Conservation (phyloP, 2,888 invertebrate species). For the Clistopyga incitator region DNA sequence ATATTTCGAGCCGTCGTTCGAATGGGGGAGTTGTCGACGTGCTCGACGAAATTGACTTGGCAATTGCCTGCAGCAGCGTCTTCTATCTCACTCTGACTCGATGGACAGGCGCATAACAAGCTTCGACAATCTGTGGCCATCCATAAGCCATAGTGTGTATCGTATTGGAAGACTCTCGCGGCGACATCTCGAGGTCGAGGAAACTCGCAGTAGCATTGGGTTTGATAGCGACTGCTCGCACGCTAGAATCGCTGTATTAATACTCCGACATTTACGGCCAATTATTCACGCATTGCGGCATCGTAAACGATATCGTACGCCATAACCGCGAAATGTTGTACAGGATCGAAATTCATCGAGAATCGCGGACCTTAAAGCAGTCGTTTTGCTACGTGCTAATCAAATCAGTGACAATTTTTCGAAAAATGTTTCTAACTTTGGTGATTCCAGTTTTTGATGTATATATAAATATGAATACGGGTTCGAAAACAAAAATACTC, state of each 20-base stretch:
- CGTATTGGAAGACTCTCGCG: slow-evolving; percentile 51
- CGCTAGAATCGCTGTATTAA: slow-evolving; percentile 49
- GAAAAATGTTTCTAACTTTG: no score
- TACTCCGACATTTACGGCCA: slow-evolving; percentile 58
- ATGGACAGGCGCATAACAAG: slow-evolving; percentile 57
- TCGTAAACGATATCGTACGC: slow-evolving; percentile 38
- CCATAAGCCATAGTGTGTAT: background rate
- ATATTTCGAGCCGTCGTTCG: slow-evolving; percentile 66
- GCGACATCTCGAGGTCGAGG: slow-evolving; percentile 61
- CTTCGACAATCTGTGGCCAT: slow-evolving; percentile 51
- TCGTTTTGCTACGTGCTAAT: no score
- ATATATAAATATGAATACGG: no score
- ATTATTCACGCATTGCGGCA: slow-evolving; percentile 54
- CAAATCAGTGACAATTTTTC: no score
- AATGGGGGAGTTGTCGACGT: slow-evolving; percentile 31
- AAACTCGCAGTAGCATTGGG: slow-evolving; percentile 44
- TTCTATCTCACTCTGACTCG: slow-evolving; percentile 40
- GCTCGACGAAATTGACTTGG: slow-evolving; percentile 35
- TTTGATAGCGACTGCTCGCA: slow-evolving; percentile 35
- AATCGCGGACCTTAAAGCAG: background rate
- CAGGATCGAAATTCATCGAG: slow-evolving; percentile 27
- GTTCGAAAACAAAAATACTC: no score
- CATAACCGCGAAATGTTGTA: slow-evolving; percentile 26
- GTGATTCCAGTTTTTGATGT: no score
- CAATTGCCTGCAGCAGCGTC: slow-evolving; percentile 55